Evolutionary conservation across 92 coral and sea anemone genomes (phyloP).

Genomic region (Zoanthus sociatus): DNA sequence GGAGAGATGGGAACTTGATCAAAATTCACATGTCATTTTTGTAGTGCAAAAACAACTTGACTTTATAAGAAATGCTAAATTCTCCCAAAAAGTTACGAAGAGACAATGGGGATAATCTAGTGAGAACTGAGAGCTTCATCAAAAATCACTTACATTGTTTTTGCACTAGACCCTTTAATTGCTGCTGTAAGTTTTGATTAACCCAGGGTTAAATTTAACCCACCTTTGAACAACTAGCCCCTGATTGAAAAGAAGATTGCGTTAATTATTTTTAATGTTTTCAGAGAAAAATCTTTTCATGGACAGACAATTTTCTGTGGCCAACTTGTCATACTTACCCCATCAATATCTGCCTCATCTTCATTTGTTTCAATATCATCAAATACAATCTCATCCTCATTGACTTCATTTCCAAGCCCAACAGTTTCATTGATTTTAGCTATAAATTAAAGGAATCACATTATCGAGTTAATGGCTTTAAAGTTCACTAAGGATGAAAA

Average conservation of each 20-base stretch:
- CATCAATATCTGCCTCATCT: constrained; percentile 88
- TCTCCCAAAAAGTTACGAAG: too few relatives aligned
- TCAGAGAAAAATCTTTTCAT: neutral
- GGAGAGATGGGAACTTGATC: too few relatives aligned
- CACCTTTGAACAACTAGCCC: too few relatives aligned
- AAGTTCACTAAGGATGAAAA: neutral
- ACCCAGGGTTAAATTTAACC: too few relatives aligned
- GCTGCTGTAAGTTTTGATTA: neutral
- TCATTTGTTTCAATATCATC: constrained; percentile 68
- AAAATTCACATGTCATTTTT: too few relatives aligned
- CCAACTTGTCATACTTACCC: constrained; percentile 52
- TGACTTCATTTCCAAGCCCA: constrained; percentile 66
- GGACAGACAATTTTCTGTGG: neutral
- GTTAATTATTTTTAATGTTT: neutral
- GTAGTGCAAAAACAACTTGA: too few relatives aligned
- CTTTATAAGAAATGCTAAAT: too few relatives aligned
- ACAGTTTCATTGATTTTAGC: constrained; percentile 87
- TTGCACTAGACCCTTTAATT: too few relatives aligned
- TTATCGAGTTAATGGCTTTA: too few relatives aligned
- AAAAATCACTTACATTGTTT: too few relatives aligned
- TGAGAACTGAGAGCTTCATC: too few relatives aligned
- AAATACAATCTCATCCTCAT: constrained; percentile 85
- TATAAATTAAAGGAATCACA: constrained; percentile 35
- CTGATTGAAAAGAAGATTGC: neutral
- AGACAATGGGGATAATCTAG: too few relatives aligned